A percentile compares a stretch with the other conserved stretches of the same genome.
Evolutionary conservation across 2,888 invertebrate species (phyloP).

Genomic region (Chirona hameri): DNA sequence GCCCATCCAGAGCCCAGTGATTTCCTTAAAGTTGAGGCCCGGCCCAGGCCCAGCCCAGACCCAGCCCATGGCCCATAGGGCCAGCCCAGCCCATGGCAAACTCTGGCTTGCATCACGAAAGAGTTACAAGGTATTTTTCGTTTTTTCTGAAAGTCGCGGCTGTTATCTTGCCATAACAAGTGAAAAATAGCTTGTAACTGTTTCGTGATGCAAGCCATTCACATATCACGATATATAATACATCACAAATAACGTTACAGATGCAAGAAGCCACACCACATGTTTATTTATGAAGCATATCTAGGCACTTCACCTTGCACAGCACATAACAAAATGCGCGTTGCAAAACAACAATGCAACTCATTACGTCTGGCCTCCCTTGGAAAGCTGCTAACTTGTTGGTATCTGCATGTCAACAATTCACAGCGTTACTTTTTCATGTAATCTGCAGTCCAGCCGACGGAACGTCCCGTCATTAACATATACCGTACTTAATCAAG

Average conservation of each 20-base stretch:
- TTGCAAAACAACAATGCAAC: neutral
- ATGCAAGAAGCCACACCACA: neutral
- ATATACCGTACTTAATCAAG: neutral
- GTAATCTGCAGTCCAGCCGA: neutral
- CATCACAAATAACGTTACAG: neutral
- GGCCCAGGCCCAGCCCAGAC: too few relatives aligned
- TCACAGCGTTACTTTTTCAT: neutral
- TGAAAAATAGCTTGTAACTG: neutral
- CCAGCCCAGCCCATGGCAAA: too few relatives aligned
- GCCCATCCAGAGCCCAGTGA: too few relatives aligned
- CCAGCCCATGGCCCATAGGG: too few relatives aligned
- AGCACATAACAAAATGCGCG: neutral
- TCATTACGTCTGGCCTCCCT: neutral
- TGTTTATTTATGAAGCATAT: neutral
- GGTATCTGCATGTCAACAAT: neutral
- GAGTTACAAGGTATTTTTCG: neutral
- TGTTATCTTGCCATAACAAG: too few relatives aligned
- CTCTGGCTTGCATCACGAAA: too few relatives aligned
- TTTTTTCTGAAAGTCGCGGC: neutral
- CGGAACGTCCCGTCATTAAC: neutral
- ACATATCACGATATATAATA: neutral
- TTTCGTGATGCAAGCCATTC: neutral
- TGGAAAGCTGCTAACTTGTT: too few relatives aligned
- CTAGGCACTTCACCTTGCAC: neutral
- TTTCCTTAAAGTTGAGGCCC: too few relatives aligned